Base-by-base conservation (phyloP, 2,888 invertebrate genomes). In the Cryptops parisi region DNA sequence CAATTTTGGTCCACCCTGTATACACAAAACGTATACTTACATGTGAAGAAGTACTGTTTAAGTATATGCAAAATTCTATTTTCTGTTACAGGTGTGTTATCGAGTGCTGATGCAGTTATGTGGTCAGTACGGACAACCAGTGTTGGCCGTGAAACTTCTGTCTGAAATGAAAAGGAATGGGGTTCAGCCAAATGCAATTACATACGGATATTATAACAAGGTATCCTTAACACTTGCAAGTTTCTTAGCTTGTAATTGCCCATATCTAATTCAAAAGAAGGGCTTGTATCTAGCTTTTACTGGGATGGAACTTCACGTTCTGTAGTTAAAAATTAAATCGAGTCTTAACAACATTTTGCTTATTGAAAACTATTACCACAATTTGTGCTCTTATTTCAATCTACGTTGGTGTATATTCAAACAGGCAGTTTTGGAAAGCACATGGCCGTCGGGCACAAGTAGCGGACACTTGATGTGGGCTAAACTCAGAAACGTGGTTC, bases 21-120 rank as follows among this genome's bases (percentile, higher is more conserved):
- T 33, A 33, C 38, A 33, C 38, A 12, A 33, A 9, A 33, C 9
- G 9, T n/a, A 12, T 33, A n/a, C 38, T 12, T 33, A 33, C 9
- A 33, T 33, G 9, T 9, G 19, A 9, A 43, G 12, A 15, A 9
- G 19, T 43, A 23, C 17, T 54, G 25, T 33, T 33, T 33, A n/a
- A 12, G n/a, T 33, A 33, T n/a, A 12, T 12, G 38, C n/a, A 43
- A 9, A 22, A 12, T 46, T 19, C 6, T 9, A 46, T 47, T 25
- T 39, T 46, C 12, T 40, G 17, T 54, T 55, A 3, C 61, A 81
- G 83, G 88, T 97, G 49, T 97, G 97, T 72, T 98, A 96, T 70
- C 79, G 98, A 56, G 86, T 96, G 50, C 86, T 98, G 82, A 94
- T 98, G 89, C 94, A 97, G 70, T 75, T 98, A 23, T 98, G 97